Evolutionary conservation across 2,113 vertebrate species (phyloP).

Genomic region (Pedionomus torquatus): DNA sequence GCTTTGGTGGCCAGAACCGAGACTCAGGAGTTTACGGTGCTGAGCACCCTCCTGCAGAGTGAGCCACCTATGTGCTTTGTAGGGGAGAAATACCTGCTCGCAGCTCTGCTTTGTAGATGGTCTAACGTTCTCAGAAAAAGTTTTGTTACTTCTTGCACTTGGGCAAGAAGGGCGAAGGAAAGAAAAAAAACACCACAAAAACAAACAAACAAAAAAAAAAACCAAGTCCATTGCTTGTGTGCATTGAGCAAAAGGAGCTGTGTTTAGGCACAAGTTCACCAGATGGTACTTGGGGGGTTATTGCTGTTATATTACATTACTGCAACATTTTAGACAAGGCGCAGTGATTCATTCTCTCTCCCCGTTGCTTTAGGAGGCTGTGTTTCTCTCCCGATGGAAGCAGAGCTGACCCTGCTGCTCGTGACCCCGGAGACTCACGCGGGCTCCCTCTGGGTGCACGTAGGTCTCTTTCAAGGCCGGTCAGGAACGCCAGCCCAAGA

Average conservation of each 20-base stretch:
- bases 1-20: background rate
- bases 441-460: background rate
- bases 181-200: no score
- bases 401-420: conserved; percentile 15
- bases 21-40: background rate
- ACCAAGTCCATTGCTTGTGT: background rate
- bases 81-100: background rate
- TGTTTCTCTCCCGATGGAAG: background rate
- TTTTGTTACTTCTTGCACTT: background rate
- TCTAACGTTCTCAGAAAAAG: background rate
- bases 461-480: background rate
- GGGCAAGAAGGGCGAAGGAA: background rate
- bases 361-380: conserved; percentile 16
- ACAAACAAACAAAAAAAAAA: no score
- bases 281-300: conserved; percentile 65
- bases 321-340: conserved; percentile 38
- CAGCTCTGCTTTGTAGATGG: background rate
- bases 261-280: conserved; percentile 64
- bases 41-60: background rate
- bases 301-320: conserved; percentile 60
- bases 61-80: background rate
- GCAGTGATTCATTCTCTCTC: conserved; percentile 39
- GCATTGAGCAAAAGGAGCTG: conserved; percentile 55
- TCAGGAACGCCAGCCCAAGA: background rate
- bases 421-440: background rate